phyloP scores from a whole-genome alignment of 1,140 invertebrate species.

The Dufourea novaeangliae region DNA sequence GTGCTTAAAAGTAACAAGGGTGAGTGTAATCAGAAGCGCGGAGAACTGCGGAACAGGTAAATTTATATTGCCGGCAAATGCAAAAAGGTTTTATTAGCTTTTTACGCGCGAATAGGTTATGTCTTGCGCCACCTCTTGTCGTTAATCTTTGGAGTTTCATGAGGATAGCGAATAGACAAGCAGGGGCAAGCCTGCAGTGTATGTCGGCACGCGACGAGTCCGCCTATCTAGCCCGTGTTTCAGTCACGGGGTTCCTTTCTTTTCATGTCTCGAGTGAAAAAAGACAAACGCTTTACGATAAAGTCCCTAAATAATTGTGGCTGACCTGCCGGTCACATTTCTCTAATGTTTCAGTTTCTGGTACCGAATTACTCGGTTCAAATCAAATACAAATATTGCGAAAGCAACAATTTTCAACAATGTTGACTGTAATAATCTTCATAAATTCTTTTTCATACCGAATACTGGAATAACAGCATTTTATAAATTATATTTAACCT shows the following conservation, averaged over 20 bases:
- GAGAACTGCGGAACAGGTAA: conserved; percentile 63
- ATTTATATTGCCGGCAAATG: conserved; percentile 67
- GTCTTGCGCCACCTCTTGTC: conserved; percentile 73
- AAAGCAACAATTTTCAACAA: no score
- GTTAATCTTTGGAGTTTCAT: conserved; percentile 75
- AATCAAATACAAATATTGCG: no score
- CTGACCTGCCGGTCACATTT: conserved; percentile 48
- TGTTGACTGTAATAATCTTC: no score
- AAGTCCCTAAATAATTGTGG: conserved; percentile 67
- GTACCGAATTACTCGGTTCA: conserved; percentile 54
- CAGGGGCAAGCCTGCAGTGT: conserved; percentile 71
- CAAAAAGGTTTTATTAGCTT: conserved; percentile 73
- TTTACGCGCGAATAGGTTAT: conserved; percentile 71
- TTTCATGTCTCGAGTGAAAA: conserved; percentile 56
- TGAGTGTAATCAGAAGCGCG: conserved; percentile 58
- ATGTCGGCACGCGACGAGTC: conserved; percentile 71
- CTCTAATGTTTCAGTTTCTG: conserved; percentile 46
- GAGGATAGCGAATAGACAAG: conserved; percentile 71
- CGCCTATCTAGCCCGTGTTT: conserved; percentile 72
- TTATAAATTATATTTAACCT: no score
- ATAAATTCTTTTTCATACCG: no score
- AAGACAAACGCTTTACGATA: conserved; percentile 59
- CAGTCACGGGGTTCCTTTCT: conserved; percentile 61
- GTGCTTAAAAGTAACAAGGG: conserved; percentile 59
- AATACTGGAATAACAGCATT: no score